Base-by-base conservation (phyloP, 2,113 vertebrate species). In the Notarius lentiginosus region DNA sequence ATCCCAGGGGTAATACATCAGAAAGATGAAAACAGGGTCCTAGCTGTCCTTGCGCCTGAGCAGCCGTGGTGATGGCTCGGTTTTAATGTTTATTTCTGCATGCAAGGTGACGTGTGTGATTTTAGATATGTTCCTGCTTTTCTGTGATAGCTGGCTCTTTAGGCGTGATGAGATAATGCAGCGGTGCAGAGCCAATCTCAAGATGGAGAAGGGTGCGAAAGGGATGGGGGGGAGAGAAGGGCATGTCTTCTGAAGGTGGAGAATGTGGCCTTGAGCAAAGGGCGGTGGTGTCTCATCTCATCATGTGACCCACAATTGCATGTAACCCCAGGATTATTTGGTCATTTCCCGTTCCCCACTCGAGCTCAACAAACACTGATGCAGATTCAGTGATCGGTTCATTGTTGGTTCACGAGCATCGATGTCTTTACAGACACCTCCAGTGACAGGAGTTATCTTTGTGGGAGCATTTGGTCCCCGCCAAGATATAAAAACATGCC, bases 161-260 rank as follows among this genome's bases (percentile, higher is more conserved):
- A 18, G 20, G 61, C 2, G 18, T 49, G 51, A 73, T 56, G 68
- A 87, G 86, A 82, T n/a, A 60, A 83, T 75, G 85, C 84, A 87
- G n/a, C 83, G 53, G 65, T 91, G 89, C 88, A 89, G 90, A 85
- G 47, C 86, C 83, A 68, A 84, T 81, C 81, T 87, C 83, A 88
- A 89, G 87, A 92, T 91, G 77, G 91, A 91, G 90, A 82, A 41
- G 72, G 88, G 84, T 73, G 58, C 91, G 91, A 60, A 60, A 82
- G 91, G 91, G 91, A 88, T 86, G 91, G 90, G 89, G 83, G 61
- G 73, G 76, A 49, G 87, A 61, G 7, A 47, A 47, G 72, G 41
- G 47, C 17, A 77, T 53, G 75, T 79, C 41, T 56, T 68, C 10
- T 58, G 20, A 66, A 85, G 60, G 30, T 61, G 24, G 47, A 82